Evolutionary conservation across 2,113 vertebrate species (phyloP).

Genomic region (Pollachius pollachius): DNA sequence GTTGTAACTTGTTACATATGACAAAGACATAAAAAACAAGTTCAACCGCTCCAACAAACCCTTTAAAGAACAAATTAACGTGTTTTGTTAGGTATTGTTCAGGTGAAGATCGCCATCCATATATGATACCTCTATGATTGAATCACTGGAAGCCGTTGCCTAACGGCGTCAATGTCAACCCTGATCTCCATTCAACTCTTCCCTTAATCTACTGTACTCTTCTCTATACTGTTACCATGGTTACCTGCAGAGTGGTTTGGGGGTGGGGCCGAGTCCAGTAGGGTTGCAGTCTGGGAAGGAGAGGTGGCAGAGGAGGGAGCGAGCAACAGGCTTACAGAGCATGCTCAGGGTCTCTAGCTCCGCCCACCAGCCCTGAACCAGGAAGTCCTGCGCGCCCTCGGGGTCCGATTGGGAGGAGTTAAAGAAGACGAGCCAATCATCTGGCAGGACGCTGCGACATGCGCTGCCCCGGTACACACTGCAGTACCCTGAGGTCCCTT

Average conservation of each 20-base stretch:
- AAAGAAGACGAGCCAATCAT: constrained; percentile 87
- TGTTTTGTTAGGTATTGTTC: no score
- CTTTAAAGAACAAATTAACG: no score
- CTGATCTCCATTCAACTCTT: background rate
- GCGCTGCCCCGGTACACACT: constrained; percentile 87
- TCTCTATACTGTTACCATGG: background rate
- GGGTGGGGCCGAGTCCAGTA: constrained; percentile 79
- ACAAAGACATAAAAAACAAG: no score
- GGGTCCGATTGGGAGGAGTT: constrained; percentile 87
- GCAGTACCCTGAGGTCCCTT: constrained; percentile 86
- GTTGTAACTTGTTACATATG: no score
- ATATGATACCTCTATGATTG: no score
- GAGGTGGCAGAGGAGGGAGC: constrained; percentile 85
- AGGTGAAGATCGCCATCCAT: no score
- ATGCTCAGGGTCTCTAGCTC: constrained; percentile 81
- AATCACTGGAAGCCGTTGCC: no score
- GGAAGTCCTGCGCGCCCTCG: constrained; percentile 87
- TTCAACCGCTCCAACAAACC: no score
- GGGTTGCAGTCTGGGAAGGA: constrained; percentile 90
- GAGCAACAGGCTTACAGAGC: constrained; percentile 81
- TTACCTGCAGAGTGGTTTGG: constrained; percentile 93
- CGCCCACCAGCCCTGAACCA: constrained; percentile 81
- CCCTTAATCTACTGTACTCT: background rate
- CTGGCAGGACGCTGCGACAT: constrained; percentile 75
- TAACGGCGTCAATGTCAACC: background rate